Evolutionary conservation across 2,797 vertebrate genomes (phyloP).

Genomic region (Neosalanx taihuensis): DNA sequence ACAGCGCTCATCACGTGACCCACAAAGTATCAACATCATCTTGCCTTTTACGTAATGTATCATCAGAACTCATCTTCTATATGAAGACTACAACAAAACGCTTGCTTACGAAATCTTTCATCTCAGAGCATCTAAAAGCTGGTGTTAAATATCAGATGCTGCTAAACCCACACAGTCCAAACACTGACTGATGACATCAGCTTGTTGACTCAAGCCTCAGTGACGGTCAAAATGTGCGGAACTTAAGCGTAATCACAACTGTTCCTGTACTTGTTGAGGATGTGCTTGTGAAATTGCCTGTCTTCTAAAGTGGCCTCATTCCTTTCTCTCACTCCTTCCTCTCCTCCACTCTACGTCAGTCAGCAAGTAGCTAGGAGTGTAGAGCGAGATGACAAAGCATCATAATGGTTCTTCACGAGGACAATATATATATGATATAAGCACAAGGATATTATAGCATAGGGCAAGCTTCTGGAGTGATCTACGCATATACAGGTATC

Average conservation of each 20-base stretch:
- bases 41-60: no score
- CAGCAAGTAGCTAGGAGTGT: conserved; percentile 4
- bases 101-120: no score
- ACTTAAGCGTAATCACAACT: background rate
- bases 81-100: no score
- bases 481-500: no score
- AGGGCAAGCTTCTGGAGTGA: background rate
- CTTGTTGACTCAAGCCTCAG: background rate
- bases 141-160: background rate
- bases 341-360: background rate
- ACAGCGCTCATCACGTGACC: background rate
- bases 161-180: conserved; percentile 1
- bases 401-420: background rate
- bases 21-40: background rate
- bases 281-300: background rate
- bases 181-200: background rate
- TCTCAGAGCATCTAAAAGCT: no score
- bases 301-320: background rate
- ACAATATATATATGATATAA: no score
- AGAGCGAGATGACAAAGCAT: background rate
- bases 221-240: background rate
- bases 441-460: background rate
- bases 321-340: background rate
- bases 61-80: no score
- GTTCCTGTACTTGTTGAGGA: background rate